Evolutionary conservation across 2,797 vertebrate species (phyloP).

Genomic region (Lepus townsendii): DNA sequence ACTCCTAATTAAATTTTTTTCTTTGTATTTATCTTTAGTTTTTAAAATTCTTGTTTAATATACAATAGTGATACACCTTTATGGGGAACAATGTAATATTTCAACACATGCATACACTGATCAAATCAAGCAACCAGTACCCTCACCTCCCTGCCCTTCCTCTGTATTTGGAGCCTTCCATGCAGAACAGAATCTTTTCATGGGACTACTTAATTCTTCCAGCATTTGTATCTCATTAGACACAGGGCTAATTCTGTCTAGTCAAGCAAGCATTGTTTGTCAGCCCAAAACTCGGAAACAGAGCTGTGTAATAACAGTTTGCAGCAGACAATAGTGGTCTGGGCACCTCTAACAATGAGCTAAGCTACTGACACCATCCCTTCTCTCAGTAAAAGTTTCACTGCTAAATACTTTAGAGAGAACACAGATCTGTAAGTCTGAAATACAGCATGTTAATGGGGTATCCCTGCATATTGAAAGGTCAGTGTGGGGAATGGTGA

Average conservation of each 20-base stretch:
- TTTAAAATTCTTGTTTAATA: no score
- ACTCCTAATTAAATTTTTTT: not conserved
- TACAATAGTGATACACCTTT: no score
- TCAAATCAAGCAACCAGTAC: not conserved
- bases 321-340: not conserved
- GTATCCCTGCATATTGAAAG: not conserved
- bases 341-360: not conserved
- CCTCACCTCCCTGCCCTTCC: no score
- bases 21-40: no score
- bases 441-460: not conserved
- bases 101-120: not conserved
- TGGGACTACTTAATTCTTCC: not conserved
- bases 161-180: not conserved
- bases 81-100: no score
- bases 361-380: not conserved
- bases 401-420: not conserved
- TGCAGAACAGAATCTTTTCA: not conserved
- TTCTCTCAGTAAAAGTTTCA: not conserved
- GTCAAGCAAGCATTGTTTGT: not conserved
- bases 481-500: not conserved
- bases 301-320: not conserved
- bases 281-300: slow-evolving; percentile 7
- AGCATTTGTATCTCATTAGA: not conserved
- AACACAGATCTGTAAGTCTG: not conserved
- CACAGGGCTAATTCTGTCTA: not conserved